Base-by-base conservation (phyloP, 2,888 invertebrate genomes). In the Cerastoderma edule region DNA sequence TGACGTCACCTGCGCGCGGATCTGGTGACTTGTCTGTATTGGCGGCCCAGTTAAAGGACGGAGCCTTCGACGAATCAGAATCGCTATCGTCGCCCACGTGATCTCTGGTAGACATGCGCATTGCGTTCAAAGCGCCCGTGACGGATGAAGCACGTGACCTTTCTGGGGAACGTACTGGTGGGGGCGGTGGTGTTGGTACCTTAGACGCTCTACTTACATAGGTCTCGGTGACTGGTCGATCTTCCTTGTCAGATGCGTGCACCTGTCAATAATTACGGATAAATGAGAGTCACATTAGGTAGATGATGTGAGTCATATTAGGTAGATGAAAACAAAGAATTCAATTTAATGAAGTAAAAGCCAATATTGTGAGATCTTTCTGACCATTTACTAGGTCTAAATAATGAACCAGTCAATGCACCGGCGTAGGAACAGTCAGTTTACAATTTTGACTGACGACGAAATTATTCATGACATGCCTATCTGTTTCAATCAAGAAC, bases 1-100 rank as follows among this genome's bases (percentile, higher is more conserved):
- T 46, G 4, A 81, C 81, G 33, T 81, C 81, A 33, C 81, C 81
- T 4, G 75, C 78, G 16, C 72, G 75, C 2, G 81, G 81, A 10
- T 78, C 78, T 0, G 80, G 80, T 0, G 81, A 75, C 50, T 72
- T 53, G 3, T 69, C 60, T 60, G 67, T 27, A 27, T 53, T n/a
- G 39, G 66, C 32, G 1, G 72, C 46, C 79, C 75, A 75, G 6
- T 48, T 65, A 32, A 75, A 72, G 5, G 75, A 79, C 13, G 78
- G 77, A 10, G 75, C 70, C 8, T 68, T 70, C 3, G 78, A 75
- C 5, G 75, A 72, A 63, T 66, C 56, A 13, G 72, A 53, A 6
- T 57, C 78, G 33, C 53, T 73, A 35, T 77, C 80, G 39, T 75
- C 48, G n/a, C 63, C 70, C 27, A 35, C 27, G 50, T 78, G 67